Conservation (phyloP, 2,113 vertebrate species). For the Eidolon helvum region DNA sequence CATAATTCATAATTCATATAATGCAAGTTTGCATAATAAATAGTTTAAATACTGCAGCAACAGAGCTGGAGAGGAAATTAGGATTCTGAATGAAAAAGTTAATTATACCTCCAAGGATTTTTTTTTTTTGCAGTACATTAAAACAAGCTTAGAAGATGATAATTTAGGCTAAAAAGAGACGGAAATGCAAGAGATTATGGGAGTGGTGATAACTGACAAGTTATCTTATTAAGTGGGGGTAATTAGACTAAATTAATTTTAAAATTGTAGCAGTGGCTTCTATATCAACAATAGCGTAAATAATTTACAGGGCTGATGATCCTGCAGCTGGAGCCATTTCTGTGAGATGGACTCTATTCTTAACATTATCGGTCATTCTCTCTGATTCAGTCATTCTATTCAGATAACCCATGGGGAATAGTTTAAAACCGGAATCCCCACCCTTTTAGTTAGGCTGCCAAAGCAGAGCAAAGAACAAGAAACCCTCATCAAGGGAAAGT, state of each 20-base stretch:
- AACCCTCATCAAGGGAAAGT: neutral
- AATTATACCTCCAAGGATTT: constrained; percentile 88
- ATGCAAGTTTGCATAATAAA: constrained; percentile 87
- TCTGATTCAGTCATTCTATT: constrained; percentile 28
- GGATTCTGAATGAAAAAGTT: constrained; percentile 88
- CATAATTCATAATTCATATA: constrained; percentile 84
- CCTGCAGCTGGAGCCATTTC: constrained; percentile 68
- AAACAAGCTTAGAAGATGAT: constrained; percentile 81
- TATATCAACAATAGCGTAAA: constrained; percentile 84
- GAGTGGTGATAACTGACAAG: constrained; percentile 82
- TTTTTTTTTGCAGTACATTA: constrained; percentile 81
- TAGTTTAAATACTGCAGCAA: constrained; percentile 86
- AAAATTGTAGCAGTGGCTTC: constrained; percentile 78
- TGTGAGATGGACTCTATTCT: constrained; percentile 57
- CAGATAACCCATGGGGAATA: neutral
- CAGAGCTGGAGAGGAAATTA: constrained; percentile 86
- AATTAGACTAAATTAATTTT: constrained; percentile 88
- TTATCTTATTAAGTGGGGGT: constrained; percentile 83
- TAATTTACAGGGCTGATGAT: constrained; percentile 64
- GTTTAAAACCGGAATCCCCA: constrained; percentile 34
- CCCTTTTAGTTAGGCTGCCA: constrained; percentile 30
- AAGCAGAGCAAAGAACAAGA: constrained; percentile 15
- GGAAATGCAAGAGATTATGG: constrained; percentile 81
- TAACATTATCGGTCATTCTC: constrained; percentile 52
- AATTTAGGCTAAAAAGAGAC: constrained; percentile 82